Percentiles rank a stretch among this genome's conserved stretches.
Conservation (phyloP, 1,140 invertebrate species). For the Sogatella furcifera region DNA sequence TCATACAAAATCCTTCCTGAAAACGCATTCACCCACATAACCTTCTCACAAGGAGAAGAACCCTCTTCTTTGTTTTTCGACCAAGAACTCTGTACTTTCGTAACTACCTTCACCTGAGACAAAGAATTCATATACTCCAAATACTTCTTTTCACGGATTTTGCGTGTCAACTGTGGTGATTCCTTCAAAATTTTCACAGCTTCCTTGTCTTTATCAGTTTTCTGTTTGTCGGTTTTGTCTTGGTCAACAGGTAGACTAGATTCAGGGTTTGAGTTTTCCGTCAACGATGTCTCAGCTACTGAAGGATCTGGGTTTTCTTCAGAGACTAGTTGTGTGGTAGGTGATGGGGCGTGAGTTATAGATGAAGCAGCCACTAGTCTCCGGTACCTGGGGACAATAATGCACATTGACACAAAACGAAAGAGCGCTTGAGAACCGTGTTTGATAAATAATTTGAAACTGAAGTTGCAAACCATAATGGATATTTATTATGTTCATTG, state of each 20-base stretch:
- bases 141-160: not conserved
- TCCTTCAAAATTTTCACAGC: conserved; percentile 10
- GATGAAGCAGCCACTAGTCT: conserved; percentile 29
- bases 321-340: too few species aligned
- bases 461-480: too few species aligned
- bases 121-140: conserved; percentile 10
- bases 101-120: not conserved
- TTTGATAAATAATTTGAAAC: too few species aligned
- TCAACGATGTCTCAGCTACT: not conserved
- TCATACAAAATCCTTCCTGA: conserved; percentile 68
- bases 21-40: conserved; percentile 61
- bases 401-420: not conserved
- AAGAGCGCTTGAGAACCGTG: too few species aligned
- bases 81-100: too few species aligned
- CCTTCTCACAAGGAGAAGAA: not conserved
- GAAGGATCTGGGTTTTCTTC: not conserved
- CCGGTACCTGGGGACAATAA: conserved; percentile 29
- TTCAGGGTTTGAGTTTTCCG: not conserved
- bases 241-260: too few species aligned
- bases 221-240: too few species aligned
- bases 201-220: conserved; percentile 6
- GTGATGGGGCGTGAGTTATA: too few species aligned
- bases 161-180: not conserved
- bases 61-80: too few species aligned
- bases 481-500: too few species aligned